Percentiles rank a stretch among this genome's conserved stretches.
These are phyloP conservation scores for Eledone cirrhosa DNA, from an alignment of 2,888 invertebrate species.

Conservation along the genomic window DNA sequence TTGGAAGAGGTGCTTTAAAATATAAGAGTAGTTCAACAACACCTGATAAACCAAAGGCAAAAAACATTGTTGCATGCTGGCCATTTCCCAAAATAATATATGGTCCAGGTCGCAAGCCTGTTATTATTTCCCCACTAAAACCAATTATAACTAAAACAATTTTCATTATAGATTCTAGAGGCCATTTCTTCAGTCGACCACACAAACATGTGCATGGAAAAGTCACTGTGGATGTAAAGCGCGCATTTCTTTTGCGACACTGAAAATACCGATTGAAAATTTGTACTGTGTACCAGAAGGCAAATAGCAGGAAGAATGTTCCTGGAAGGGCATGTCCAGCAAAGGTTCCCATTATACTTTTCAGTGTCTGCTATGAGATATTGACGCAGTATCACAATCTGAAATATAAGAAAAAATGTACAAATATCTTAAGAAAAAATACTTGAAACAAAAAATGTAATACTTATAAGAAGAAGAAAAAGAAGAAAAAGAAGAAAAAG, in stretches of 20 bases:
- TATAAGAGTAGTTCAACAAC: constrained; percentile 65
- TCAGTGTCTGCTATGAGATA: neutral
- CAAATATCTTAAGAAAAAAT: neutral
- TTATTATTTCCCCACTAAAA: constrained; percentile 50
- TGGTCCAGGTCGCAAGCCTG: constrained; percentile 62
- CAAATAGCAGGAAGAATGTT: constrained; percentile 62
- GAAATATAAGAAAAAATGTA: neutral
- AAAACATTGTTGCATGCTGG: constrained; percentile 71
- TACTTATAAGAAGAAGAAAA: neutral
- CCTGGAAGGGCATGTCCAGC: constrained; percentile 69
- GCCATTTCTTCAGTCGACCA: constrained; percentile 45
- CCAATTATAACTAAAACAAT: constrained; percentile 44
- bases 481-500: neutral
- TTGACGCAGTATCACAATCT: neutral
- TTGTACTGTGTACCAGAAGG: constrained; percentile 59
- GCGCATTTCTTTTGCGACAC: constrained; percentile 43
- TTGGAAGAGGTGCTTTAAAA: constrained; percentile 62
- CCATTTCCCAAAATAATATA: constrained; percentile 66
- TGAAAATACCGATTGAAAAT: constrained; percentile 55
- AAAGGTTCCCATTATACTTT: constrained; percentile 65
- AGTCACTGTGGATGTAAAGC: constrained; percentile 46
- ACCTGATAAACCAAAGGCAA: constrained; percentile 68
- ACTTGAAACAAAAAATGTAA: neutral
- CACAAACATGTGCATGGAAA: constrained; percentile 52
- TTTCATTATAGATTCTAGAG: constrained; percentile 47